A percentile compares a stretch with the other conserved stretches of the same genome.
These are phyloP conservation scores for Littorina saxatilis DNA, from an alignment of 1,140 invertebrate species.

Conservation along the genomic window DNA sequence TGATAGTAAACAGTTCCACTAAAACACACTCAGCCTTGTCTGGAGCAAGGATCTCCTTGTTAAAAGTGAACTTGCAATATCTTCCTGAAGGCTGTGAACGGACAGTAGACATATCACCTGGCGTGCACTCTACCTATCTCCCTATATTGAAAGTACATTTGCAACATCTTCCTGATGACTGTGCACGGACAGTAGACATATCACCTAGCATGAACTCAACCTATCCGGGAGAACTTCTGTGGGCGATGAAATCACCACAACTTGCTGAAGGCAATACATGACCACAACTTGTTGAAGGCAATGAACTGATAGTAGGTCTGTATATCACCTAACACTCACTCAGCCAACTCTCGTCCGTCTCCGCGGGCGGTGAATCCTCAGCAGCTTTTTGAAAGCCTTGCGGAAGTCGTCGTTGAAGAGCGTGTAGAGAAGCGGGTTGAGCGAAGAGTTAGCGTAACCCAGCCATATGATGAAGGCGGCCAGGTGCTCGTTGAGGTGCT, in stretches of 20 bases:
- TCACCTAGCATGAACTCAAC: no score
- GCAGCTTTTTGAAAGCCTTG: constrained; percentile 87
- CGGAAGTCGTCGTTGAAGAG: constrained; percentile 99
- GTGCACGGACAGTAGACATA: neutral
- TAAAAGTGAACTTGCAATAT: no score
- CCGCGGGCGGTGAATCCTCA: constrained; percentile 30
- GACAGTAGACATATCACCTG: no score
- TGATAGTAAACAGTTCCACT: no score
- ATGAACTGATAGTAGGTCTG: no score
- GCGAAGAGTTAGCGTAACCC: constrained; percentile 96
- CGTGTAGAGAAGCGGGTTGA: constrained; percentile 97
- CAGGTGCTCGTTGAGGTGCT: constrained; percentile 63
- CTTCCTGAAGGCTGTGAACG: no score
- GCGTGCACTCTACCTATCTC: no score
- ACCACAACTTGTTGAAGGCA: neutral
- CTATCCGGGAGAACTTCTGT: neutral
- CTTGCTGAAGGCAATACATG: neutral
- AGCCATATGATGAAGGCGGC: constrained; percentile 85
- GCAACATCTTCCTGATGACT: no score
- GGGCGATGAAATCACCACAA: neutral
- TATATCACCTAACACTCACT: neutral
- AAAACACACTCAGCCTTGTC: no score
- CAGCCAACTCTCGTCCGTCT: neutral
- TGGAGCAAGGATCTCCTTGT: no score
- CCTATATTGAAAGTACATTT: no score